phyloP scores from a whole-genome alignment of 2,797 vertebrate species.

The Rhynchonycteris naso region DNA sequence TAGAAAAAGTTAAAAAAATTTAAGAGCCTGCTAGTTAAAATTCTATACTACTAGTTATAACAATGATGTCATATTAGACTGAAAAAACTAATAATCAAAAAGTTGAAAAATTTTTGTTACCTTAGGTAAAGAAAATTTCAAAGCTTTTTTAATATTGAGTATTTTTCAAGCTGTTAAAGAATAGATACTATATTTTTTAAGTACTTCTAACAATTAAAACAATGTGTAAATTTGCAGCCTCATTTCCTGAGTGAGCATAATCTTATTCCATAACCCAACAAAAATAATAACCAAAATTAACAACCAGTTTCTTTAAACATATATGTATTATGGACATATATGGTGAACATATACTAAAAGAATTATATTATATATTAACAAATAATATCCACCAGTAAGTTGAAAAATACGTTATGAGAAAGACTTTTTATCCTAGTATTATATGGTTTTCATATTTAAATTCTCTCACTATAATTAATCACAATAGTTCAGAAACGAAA shows the following conservation, averaged over 20 bases:
- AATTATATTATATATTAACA: not conserved
- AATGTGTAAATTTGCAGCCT: not conserved
- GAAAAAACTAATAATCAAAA: not conserved
- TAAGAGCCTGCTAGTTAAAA: not conserved
- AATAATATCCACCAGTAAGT: not conserved
- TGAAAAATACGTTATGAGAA: not conserved
- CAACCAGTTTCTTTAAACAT: not conserved
- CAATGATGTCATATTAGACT: not conserved
- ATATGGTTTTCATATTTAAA: not conserved
- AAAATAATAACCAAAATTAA: not conserved
- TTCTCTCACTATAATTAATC: not conserved
- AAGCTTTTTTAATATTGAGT: not conserved
- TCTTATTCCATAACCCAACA: not conserved
- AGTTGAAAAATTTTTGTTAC: not conserved
- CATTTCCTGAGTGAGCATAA: not conserved
- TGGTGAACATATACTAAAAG: not conserved
- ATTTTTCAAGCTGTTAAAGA: conserved; percentile 27
- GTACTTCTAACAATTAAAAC: not conserved
- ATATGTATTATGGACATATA: not conserved
- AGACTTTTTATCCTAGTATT: conserved; percentile 7
- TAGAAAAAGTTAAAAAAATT: not conserved
- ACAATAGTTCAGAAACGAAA: not conserved
- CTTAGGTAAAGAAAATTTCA: not conserved
- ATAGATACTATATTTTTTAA: not conserved
- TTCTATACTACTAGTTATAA: not conserved